These are phyloP conservation scores for Hydractinia echinata DNA, from an alignment of 30 jellyfish, hydroid and myxozoan species.

Conservation along the genomic window DNA sequence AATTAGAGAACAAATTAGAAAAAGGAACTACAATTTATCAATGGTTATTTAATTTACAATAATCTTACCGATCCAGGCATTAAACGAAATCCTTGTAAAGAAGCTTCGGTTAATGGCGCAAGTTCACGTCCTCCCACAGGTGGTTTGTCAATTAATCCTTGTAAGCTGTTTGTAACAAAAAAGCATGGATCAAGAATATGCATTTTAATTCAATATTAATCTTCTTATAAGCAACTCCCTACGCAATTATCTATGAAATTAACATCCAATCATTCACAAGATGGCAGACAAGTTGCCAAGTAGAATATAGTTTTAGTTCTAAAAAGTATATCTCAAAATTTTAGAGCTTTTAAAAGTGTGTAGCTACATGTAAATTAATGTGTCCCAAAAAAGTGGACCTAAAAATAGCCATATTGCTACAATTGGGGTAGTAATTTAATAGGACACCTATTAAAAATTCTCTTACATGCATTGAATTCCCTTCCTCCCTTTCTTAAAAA, in stretches of 20 bases:
- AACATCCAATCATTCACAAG: too few relatives aligned
- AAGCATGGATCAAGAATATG: not conserved
- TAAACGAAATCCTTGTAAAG: conserved; percentile 60
- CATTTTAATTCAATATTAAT: not conserved
- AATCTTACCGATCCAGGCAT: conserved; percentile 91
- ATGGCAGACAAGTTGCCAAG: too few relatives aligned
- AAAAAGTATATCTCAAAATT: too few relatives aligned
- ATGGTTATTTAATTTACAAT: not conserved
- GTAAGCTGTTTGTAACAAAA: conserved; percentile 24
- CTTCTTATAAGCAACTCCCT: not conserved
- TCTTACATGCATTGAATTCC: too few relatives aligned
- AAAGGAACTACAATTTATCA: not conserved
- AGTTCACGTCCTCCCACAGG: conserved; percentile 91
- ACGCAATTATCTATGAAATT: not conserved
- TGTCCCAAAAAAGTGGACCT: too few relatives aligned
- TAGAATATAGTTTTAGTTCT: too few relatives aligned
- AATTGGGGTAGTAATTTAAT: too few relatives aligned
- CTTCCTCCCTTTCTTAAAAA: too few relatives aligned
- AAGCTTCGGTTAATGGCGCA: conserved; percentile 39
- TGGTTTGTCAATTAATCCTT: conserved; percentile 72
- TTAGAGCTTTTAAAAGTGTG: too few relatives aligned
- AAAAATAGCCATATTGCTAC: too few relatives aligned
- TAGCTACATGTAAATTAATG: too few relatives aligned
- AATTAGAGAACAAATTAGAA: not conserved
- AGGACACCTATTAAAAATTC: too few relatives aligned